A percentile compares a stretch with the other conserved stretches of the same genome.
Conservation (phyloP, 2,888 invertebrate genomes). For the Alloplasta piceator region DNA sequence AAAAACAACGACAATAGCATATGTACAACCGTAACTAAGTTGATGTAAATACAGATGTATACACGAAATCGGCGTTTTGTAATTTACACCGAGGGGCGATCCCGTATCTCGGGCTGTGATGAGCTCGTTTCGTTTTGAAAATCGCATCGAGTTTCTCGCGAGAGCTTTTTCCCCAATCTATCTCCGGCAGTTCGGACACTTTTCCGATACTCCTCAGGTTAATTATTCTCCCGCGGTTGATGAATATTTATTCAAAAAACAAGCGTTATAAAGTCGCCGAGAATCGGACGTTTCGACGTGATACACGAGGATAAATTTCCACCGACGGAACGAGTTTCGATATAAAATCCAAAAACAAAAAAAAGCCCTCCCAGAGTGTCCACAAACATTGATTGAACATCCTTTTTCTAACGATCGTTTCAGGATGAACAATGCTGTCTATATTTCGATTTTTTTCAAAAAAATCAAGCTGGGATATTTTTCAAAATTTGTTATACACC, state of each 20-base stretch:
- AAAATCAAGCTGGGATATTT: no score
- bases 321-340: no score
- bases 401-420: no score
- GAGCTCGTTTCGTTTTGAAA: slow-evolving; percentile 56
- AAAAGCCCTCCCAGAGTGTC: no score
- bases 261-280: neutral
- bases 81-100: slow-evolving; percentile 20
- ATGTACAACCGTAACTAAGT: neutral
- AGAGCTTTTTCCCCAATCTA: no score
- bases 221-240: slow-evolving; percentile 42
- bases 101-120: slow-evolving; percentile 52
- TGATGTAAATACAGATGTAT: neutral
- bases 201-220: slow-evolving; percentile 61
- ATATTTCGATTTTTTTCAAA: no score
- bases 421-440: no score
- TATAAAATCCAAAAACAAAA: no score
- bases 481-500: no score
- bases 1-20: no score
- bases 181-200: slow-evolving; percentile 51
- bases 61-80: neutral
- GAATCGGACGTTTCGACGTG: slow-evolving; percentile 10
- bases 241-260: slow-evolving; percentile 10
- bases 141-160: slow-evolving; percentile 44
- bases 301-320: neutral
- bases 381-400: no score